Evolutionary conservation across 2,797 vertebrate genomes (phyloP), one percentile per base, ranked within the genome.

Genomic region (Potorous gilbertii): DNA sequence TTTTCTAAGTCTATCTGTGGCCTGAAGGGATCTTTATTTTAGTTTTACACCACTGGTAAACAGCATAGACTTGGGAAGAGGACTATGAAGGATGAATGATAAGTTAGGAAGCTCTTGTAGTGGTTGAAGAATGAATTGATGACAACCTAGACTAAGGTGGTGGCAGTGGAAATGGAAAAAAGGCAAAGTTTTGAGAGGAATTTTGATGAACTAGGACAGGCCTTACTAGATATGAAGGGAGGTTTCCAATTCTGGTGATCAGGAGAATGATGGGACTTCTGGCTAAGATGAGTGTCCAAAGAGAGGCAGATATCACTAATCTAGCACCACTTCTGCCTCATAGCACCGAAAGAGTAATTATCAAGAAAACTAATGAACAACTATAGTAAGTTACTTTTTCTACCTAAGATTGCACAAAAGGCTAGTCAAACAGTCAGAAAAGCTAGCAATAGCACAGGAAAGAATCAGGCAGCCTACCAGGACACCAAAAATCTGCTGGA

Each of bases 61-160:
- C 14, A 74, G 66, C n/a, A 40, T 66, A 74, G 18, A 74, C 16
- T 74, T 74, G 66, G 57, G 56, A 52, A 54, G 34, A 21, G 29
- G 50, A 52, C 57, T 21, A 21, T 31, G 16, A 62, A 59, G 56
- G 11, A 50, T 29, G n/a, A 92, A 0, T 34, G 56, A 34, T 14
- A 8, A 59, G 50, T 29, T 92, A 18, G 8, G 46, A 54, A 54
- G 9, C 28, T 24, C 14, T 90, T 57, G 54, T 18, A 40, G 5
- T 40, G 9, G 54, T 59, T 46, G 29, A 90, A 28, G 66, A 55
- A 57, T 1, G 1, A 4, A 40, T 81, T 40, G 11, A 40, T 59
- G 14, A 31, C 57, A 5, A 16, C 28, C 52, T 13, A 13, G 29
- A 59, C 2, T 0, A 0, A 34, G 2, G 4, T 66, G 54, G 8